Evolutionary conservation across 2,797 vertebrate genomes (phyloP), one percentile per base, ranked within the genome.

Genomic region (Sarcoramphus papa): DNA sequence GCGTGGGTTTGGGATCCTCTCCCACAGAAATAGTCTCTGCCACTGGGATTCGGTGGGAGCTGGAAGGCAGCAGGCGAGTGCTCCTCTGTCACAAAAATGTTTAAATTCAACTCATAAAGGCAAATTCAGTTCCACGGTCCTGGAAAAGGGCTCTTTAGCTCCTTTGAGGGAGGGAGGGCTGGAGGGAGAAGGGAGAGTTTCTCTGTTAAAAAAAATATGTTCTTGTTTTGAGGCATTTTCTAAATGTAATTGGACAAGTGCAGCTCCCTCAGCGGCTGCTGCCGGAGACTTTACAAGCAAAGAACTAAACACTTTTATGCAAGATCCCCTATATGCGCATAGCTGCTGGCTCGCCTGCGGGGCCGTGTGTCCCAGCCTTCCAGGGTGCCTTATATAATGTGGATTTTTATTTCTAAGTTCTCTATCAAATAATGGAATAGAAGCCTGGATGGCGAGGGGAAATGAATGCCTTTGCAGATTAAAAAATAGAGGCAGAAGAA

Each of bases 221-320:
- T 86, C 85, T 69, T 74, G 21, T 78, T 88, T 88, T 85, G 80
- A 91, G 74, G 67, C 28, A 17, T 92, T 91, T 95, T 92, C 88
- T 48, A 69, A 91, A 91, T 74, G 86, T 65, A 89, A 77, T 64
- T 48, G 80, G 77, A 82, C 67, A 92, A 88, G 85, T 21, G 63
- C 51, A 51, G 70, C 63, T 95, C 88, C 88, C 86, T 95, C 47
- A 19, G 92, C 0, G 4, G 20, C 83, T 86, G 79, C 83, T 76
- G 76, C 64, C 0, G 1, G 76, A 70, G 75, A 74, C 47, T 50
- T 84, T 33, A 33, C 85, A 83, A 83, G 81, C 76, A 37, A n/a
- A 86, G 65, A 87, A 60, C 43, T 1, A 69, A 92, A 59, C 35
- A 25, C 30, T 35, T 73, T 40, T 6, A 6, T 63, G 60, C 73